Evolutionary conservation across 2,797 vertebrate species (phyloP).

Genomic region (Tinamus major): DNA sequence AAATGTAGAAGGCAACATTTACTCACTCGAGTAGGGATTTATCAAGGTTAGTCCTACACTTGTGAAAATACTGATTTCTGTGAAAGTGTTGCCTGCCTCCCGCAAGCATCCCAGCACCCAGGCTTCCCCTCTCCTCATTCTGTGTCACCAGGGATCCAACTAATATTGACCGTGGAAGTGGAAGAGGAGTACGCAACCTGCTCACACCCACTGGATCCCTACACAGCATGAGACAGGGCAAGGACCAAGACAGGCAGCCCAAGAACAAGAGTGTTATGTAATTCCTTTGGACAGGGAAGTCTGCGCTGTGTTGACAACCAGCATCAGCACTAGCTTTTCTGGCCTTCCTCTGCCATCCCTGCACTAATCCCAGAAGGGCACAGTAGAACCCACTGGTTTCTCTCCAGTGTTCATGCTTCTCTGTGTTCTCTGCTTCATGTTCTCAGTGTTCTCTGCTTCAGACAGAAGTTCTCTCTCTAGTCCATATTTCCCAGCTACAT

Average conservation of each 20-base stretch:
- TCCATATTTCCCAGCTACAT: background rate
- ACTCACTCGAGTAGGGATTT: background rate
- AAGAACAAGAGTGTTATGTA: background rate
- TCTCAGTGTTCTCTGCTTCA: background rate
- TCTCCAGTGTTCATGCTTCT: background rate
- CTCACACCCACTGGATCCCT: background rate
- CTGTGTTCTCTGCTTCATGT: background rate
- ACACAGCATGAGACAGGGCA: background rate
- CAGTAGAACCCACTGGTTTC: background rate
- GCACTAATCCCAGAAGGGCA: background rate
- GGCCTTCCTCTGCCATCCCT: background rate
- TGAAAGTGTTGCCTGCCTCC: background rate
- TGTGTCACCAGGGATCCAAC: rapidly evolving
- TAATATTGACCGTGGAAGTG: background rate
- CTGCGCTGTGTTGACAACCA: background rate
- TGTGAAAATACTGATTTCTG: background rate
- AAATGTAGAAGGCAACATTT: background rate
- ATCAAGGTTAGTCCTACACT: background rate
- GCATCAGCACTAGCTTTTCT: background rate
- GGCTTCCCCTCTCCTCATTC: background rate
- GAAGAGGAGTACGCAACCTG: rapidly evolving
- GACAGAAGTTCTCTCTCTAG: background rate
- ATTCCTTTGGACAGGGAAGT: background rate
- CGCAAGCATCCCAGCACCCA: background rate
- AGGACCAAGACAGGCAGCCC: background rate